Conservation (phyloP, 1,140 invertebrate genomes). For the Andrena cerasifolii region DNA sequence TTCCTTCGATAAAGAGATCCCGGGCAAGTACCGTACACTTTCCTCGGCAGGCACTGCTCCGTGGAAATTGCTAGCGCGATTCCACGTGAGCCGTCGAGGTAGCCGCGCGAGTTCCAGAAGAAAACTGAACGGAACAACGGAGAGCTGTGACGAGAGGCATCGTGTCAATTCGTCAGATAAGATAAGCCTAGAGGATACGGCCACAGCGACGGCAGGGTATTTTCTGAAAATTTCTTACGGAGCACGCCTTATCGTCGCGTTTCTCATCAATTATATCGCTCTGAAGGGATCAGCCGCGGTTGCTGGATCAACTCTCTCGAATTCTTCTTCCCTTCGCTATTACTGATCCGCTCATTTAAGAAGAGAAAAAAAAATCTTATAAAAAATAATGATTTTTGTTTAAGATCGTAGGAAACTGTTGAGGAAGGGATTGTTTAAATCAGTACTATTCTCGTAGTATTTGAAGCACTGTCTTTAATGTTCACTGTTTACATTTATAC, state of each 20-base stretch:
- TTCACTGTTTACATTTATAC: background rate
- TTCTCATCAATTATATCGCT: background rate
- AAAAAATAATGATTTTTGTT: too few relatives aligned
- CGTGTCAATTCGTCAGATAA: slow-evolving; percentile 45
- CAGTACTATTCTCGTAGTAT: background rate
- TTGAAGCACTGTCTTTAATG: background rate
- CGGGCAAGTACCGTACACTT: background rate
- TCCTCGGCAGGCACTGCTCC: background rate
- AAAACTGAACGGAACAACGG: slow-evolving; percentile 33
- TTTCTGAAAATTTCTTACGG: slow-evolving; percentile 15
- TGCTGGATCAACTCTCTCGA: background rate
- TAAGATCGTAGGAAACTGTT: too few relatives aligned
- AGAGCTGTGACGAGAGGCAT: slow-evolving; percentile 28
- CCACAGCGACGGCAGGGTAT: slow-evolving; percentile 8
- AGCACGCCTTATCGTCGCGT: background rate
- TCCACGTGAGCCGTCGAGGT: background rate
- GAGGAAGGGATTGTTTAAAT: background rate
- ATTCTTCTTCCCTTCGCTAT: background rate
- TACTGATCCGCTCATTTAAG: too few relatives aligned
- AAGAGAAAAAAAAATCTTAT: too few relatives aligned
- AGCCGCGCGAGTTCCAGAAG: background rate
- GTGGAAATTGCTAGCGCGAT: background rate
- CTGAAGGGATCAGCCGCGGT: background rate
- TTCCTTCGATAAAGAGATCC: too few relatives aligned
- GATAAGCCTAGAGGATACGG: slow-evolving; percentile 29